These are phyloP conservation scores for Crioceris asparagi DNA, from an alignment of 2,888 invertebrate species.

Conservation along the genomic window DNA sequence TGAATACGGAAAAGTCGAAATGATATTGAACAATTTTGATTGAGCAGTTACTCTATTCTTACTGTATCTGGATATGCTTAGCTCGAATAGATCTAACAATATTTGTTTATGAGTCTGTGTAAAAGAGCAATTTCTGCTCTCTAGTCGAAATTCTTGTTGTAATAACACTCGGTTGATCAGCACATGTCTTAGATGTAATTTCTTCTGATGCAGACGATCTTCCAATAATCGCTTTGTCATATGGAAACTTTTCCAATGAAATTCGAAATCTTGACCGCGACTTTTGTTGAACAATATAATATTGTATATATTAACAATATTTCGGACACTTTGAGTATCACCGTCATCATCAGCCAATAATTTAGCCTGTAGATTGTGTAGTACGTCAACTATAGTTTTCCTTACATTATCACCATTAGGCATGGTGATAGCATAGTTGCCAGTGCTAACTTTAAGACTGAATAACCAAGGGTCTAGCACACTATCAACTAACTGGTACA, in stretches of 20 bases:
- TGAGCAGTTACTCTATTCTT: conserved; percentile 61
- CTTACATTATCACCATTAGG: conserved; percentile 63
- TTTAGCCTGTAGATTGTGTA: conserved; percentile 52
- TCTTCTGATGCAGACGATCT: conserved; percentile 51
- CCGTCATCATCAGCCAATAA: conserved; percentile 60
- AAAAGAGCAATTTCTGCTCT: conserved; percentile 39
- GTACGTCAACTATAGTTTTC: conserved; percentile 46
- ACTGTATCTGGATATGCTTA: conserved; percentile 58
- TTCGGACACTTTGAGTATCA: conserved; percentile 61
- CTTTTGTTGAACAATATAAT: conserved; percentile 47
- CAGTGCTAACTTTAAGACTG: conserved; percentile 41
- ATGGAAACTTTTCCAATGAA: conserved; percentile 55
- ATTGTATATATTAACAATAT: conserved; percentile 49
- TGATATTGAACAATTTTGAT: conserved; percentile 48
- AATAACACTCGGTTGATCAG: conserved; percentile 55
- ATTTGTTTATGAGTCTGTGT: conserved; percentile 52
- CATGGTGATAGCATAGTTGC: conserved; percentile 36
- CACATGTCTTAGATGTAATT: conserved; percentile 49
- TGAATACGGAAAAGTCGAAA: conserved; percentile 58
- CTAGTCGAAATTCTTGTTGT: conserved; percentile 50
- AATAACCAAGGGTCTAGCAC: conserved; percentile 45
- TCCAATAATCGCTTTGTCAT: conserved; percentile 51
- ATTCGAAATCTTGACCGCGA: conserved; percentile 47
- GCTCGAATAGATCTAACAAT: conserved; percentile 48
- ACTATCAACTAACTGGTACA: conserved; percentile 43